Evolutionary conservation across 2,888 invertebrate genomes (phyloP), one percentile per base, ranked within the genome.

Genomic region (Mermis nigrescens): DNA sequence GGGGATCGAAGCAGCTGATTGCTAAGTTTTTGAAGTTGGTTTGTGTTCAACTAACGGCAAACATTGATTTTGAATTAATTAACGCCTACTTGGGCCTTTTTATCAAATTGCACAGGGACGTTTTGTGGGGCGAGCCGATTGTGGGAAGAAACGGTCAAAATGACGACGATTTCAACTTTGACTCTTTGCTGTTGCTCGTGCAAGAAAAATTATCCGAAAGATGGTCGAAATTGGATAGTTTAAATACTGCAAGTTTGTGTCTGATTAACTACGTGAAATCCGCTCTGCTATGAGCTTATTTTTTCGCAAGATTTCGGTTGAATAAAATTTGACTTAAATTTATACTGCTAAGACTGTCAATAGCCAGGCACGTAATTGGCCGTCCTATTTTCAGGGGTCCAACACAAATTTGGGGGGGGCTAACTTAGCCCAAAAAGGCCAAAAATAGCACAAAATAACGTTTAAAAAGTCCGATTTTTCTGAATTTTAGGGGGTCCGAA

Each of bases 51-150:
- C 77, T 94, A 45, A 77, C 79, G 64, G 82, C 81, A 1, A 86
- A 85, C 68, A 80, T 73, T 62, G 82, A 91, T 76, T 94, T 89
- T 74, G 94, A 95, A 76, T 75, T 92, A 59, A 82, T 83, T 0
- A 87, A 92, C 72, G 83, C 91, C 0, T 94, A 91, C 75, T 78
- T 94, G 61, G 83, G 83, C 53, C 78, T 90, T 52, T 91, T 89
- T 74, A 75, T 95, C 32, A 90, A 90, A 75, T 80, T 81, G 60
- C 68, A 69, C 57, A 48, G 63, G 19, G 38, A 60, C 22, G 7
- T 27, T 22, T 32, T 57, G 4, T 53, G 54, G 57, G 22, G n/a
- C 2, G 28, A 38, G 22, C 7, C 2, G 57, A 57, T 28, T 24
- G 29, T 59, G 15, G 4, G 22, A 7, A 31, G 7, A 7, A 31